A percentile compares a stretch with the other conserved stretches of the same genome.
These are phyloP conservation scores for Callithrix jacchus DNA, from an alignment of 2,113 vertebrate species.

Conservation along the genomic window DNA sequence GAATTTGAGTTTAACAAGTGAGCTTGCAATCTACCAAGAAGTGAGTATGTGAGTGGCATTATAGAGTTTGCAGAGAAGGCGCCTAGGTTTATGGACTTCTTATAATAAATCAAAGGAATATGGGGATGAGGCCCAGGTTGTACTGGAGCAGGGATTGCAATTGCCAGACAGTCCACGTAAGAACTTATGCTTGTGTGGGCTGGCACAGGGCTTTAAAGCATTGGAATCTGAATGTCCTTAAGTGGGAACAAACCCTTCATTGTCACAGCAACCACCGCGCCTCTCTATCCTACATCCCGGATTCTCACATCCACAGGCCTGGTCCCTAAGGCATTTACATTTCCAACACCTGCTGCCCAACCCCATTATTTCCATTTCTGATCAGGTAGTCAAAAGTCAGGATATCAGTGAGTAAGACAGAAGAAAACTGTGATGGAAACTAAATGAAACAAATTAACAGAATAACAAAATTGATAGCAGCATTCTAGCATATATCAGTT, in stretches of 20 bases:
- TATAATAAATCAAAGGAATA: background rate
- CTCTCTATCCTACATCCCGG: too few species aligned
- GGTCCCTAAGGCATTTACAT: background rate
- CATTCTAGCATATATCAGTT: background rate
- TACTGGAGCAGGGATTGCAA: background rate
- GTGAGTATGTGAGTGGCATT: background rate
- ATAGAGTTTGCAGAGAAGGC: background rate
- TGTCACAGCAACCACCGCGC: background rate
- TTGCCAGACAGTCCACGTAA: background rate
- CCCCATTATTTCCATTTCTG: background rate
- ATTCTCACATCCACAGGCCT: background rate
- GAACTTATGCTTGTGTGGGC: background rate
- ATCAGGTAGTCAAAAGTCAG: background rate
- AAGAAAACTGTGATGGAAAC: background rate
- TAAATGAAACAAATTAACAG: background rate
- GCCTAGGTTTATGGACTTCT: background rate
- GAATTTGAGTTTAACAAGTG: conserved; percentile 7
- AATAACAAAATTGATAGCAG: background rate
- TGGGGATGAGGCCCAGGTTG: background rate
- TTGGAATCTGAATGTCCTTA: background rate
- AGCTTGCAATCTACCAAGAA: background rate
- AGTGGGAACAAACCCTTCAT: background rate
- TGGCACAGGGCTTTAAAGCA: background rate
- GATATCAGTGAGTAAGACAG: background rate
- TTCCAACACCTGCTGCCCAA: background rate